These are phyloP conservation scores for Hydrozoanthus gracilis DNA, from an alignment of 92 coral and sea anemone species.

Conservation along the genomic window DNA sequence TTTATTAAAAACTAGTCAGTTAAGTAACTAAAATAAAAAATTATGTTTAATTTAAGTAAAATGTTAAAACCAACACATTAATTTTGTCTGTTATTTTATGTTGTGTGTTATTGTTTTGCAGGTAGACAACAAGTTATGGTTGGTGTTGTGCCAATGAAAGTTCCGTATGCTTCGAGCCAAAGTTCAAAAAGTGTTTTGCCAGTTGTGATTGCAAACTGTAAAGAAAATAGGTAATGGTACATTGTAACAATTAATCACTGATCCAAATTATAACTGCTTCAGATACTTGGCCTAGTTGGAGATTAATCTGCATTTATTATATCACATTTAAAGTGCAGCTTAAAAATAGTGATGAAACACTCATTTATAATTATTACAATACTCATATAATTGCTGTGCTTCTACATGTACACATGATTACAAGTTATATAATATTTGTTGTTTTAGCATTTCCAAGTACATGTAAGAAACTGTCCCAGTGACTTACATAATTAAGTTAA, in stretches of 20 bases:
- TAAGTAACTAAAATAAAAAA: background rate
- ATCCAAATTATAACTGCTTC: background rate
- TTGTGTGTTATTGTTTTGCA: background rate
- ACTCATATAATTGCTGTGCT: too few species aligned
- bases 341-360: background rate
- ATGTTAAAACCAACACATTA: background rate
- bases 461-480: too few species aligned
- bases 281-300: background rate
- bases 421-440: too few species aligned
- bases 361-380: too few species aligned
- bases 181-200: constrained; percentile 3
- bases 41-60: constrained; percentile 16
- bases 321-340: background rate
- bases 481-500: too few species aligned
- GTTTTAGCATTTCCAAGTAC: too few species aligned
- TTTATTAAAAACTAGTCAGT: background rate
- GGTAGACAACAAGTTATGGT: constrained; percentile 26
- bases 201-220: constrained; percentile 3
- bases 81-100: constrained; percentile 11
- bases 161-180: constrained; percentile 8
- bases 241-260: too few species aligned
- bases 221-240: background rate
- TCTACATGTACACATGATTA: too few species aligned
- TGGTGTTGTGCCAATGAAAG: constrained; percentile 30
- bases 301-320: background rate